Evolutionary conservation across 2,888 invertebrate species (phyloP).

Genomic region (Patella depressa): DNA sequence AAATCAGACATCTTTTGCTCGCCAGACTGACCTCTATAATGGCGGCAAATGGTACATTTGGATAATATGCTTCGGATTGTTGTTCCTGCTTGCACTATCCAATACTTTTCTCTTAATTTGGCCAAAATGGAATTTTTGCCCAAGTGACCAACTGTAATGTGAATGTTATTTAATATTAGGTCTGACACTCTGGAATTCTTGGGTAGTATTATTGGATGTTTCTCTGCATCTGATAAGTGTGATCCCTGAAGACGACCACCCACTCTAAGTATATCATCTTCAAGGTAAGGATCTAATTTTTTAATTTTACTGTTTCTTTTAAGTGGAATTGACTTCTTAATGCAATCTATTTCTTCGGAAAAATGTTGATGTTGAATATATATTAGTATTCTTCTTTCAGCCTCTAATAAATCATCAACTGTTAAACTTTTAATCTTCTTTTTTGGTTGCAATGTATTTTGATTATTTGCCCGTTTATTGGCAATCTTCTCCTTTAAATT

Average conservation of each 20-base stretch:
- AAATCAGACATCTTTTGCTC: constrained; percentile 12
- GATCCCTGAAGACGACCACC: constrained; percentile 9
- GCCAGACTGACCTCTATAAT: not conserved
- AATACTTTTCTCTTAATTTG: constrained; percentile 18
- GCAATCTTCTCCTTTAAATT: not conserved
- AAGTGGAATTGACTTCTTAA: not conserved
- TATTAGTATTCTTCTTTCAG: constrained; percentile 7
- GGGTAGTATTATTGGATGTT: constrained; percentile 21
- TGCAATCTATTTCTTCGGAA: not conserved
- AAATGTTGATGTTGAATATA: constrained; percentile 9
- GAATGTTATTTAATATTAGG: constrained; percentile 18
- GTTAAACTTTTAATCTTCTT: not conserved
- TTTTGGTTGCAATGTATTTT: not conserved
- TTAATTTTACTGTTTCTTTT: constrained; percentile 4
- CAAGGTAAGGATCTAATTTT: constrained; percentile 13
- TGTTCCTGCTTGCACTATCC: constrained; percentile 12
- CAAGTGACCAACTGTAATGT: constrained; percentile 15
- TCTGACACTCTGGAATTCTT: constrained; percentile 16
- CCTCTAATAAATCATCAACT: not conserved
- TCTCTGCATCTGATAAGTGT: not conserved
- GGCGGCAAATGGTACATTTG: constrained; percentile 8
- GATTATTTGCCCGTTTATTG: not conserved
- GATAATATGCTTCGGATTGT: constrained; percentile 4
- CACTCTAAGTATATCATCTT: constrained; percentile 3
- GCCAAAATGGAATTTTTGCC: constrained; percentile 8